A percentile compares a stretch with the other conserved stretches of the same genome.
phyloP scores from a whole-genome alignment of 1,140 invertebrate species.

The Drosophila sturtevanti region DNA sequence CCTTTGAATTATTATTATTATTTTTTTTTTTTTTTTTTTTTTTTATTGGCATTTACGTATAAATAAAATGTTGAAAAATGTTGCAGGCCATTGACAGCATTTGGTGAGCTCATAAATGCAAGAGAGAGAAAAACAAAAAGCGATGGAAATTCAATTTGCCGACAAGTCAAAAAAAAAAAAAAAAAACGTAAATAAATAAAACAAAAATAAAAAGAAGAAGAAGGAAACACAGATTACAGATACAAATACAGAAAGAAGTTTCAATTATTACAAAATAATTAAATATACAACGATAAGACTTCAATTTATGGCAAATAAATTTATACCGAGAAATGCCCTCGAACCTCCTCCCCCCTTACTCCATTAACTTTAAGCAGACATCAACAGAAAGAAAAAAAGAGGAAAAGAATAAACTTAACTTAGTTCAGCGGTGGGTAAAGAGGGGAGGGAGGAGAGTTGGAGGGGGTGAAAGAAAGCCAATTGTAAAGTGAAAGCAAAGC shows the following conservation, averaged over 20 bases:
- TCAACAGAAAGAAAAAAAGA: slow-evolving; percentile 39
- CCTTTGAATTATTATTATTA: slow-evolving; percentile 10
- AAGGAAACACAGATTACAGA: neutral
- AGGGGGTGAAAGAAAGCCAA: slow-evolving; percentile 19
- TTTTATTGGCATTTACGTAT: slow-evolving; percentile 24
- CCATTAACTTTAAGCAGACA: slow-evolving; percentile 53
- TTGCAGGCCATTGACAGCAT: slow-evolving; percentile 45
- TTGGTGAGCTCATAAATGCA: slow-evolving; percentile 29
- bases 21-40: neutral
- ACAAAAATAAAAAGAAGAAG: slow-evolving; percentile 1
- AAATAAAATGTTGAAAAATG: slow-evolving; percentile 42
- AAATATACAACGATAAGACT: slow-evolving; percentile 29
- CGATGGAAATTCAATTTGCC: slow-evolving; percentile 18
- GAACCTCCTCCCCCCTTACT: neutral
- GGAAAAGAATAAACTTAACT: slow-evolving; percentile 13
- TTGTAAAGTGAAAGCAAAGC: slow-evolving; percentile 35
- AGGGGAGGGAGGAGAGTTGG: too few species aligned
- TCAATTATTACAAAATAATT: slow-evolving; percentile 37
- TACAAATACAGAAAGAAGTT: neutral
- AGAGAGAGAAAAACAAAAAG: slow-evolving; percentile 1
- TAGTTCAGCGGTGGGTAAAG: too few species aligned
- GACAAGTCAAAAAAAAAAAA: slow-evolving; percentile 22
- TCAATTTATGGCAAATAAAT: slow-evolving; percentile 41
- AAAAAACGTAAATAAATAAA: slow-evolving; percentile 12
- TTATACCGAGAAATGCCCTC: neutral